Evolutionary conservation across 2,113 vertebrate genomes (phyloP), one percentile per base, ranked within the genome.

Genomic region (Amia ocellicauda): DNA sequence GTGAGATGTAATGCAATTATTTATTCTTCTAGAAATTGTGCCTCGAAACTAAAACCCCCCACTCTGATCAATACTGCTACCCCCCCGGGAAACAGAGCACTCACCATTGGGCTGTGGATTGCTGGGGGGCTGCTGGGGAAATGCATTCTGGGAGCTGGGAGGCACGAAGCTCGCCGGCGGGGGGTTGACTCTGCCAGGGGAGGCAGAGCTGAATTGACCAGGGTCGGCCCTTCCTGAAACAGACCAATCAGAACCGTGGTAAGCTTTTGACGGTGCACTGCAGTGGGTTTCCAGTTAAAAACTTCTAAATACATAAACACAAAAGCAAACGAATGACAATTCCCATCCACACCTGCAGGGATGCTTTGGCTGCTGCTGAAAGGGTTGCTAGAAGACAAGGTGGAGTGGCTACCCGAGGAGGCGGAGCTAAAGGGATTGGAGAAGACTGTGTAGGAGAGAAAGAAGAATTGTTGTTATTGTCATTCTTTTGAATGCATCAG

Each of bases 321-420:
- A n/a, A n/a, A n/a, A n/a, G n/a, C n/a, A 36, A 1, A 36, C 31
- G 11, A 11, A 11, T 1, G 31, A 7, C 31, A 7, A 11, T 36
- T 2, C 31, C 31, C 5, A 11, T 36, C 11, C 76, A 89, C 80
- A 93, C 93, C 92, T 82, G 88, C 73, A 23, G 79, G 76, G 61
- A 88, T 66, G 55, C 82, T 79, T n/a, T n/a, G n/a, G 3, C 80
- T 81, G 76, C 80, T 81, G 79, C 90, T 91, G 88, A 95, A 95
- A 14, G 93, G 93, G 78, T 95, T 95, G 75, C 92, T 92, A 62
- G 91, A 89, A 72, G 91, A 91, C 69, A 91, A 75, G 9, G 75
- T 71, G n/a, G 81, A 70, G 13, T 78, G 83, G 22, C 77, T 24
- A 1, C 79, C 66, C n/a, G n/a, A n/a, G n/a, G 88, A 75, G 4